Evolutionary conservation across 2,888 invertebrate genomes (phyloP).

Genomic region (Chromoteleia sp.): DNA sequence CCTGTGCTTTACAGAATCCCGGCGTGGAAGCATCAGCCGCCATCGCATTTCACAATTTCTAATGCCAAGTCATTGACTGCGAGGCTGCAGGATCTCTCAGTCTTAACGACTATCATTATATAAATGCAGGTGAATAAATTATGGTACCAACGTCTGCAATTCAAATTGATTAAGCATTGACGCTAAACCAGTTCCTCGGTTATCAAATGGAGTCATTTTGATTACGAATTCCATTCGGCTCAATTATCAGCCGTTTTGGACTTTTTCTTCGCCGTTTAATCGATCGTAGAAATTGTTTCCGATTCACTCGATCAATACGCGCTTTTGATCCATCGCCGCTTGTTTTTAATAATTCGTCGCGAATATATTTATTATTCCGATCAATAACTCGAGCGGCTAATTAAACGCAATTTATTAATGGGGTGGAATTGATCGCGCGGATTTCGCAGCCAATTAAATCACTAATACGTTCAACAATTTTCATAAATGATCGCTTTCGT

Average conservation of each 20-base stretch:
- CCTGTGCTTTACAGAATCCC: slow-evolving; percentile 45
- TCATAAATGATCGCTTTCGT: background rate
- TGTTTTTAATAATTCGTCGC: slow-evolving; percentile 3
- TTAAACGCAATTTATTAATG: slow-evolving; percentile 1
- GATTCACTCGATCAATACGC: slow-evolving; percentile 1
- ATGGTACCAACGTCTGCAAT: slow-evolving; percentile 47
- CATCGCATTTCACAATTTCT: slow-evolving; percentile 64
- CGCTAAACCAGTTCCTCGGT: slow-evolving; percentile 50
- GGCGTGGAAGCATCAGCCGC: slow-evolving; percentile 52
- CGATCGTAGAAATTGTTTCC: slow-evolving; percentile 18
- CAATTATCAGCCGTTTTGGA: slow-evolving; percentile 5
- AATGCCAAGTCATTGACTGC: slow-evolving; percentile 67
- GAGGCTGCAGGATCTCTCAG: slow-evolving; percentile 32
- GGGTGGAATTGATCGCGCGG: background rate
- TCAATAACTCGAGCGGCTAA: background rate
- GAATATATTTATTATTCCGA: slow-evolving; percentile 9
- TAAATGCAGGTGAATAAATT: slow-evolving; percentile 62
- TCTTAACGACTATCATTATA: slow-evolving; percentile 61
- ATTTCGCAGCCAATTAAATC: slow-evolving; percentile 1
- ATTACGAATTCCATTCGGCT: slow-evolving; percentile 29
- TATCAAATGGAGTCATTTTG: slow-evolving; percentile 39
- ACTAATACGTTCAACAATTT: slow-evolving; percentile 1
- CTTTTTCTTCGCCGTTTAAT: slow-evolving; percentile 6
- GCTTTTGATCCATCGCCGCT: background rate
- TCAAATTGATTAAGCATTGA: slow-evolving; percentile 51